phyloP scores from a whole-genome alignment of 2,797 vertebrate species.

The Schizopygopsis pylzovi region DNA sequence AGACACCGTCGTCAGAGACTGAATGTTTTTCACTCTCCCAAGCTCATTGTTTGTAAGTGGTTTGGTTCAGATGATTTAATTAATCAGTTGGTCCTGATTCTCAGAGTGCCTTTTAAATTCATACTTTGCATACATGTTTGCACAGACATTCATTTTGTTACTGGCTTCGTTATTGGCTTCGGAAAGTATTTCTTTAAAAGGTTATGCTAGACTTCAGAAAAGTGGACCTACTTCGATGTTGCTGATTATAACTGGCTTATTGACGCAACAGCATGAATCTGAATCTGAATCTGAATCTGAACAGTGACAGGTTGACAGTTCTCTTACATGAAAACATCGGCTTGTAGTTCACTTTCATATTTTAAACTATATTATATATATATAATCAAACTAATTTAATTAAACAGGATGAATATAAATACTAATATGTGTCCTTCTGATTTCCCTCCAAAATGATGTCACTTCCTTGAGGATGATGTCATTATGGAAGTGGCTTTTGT shows the following conservation, averaged over 20 bases:
- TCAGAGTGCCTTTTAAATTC: conserved; percentile 16
- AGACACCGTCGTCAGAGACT: not conserved
- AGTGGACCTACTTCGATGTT: no score
- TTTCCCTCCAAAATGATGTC: not conserved
- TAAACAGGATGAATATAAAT: not conserved
- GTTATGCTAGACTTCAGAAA: not conserved
- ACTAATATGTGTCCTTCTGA: not conserved
- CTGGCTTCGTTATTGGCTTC: not conserved
- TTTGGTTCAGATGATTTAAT: conserved; percentile 19
- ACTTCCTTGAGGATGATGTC: not conserved
- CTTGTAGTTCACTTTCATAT: not conserved
- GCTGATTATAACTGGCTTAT: no score
- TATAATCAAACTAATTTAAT: no score
- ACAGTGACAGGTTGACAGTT: not conserved
- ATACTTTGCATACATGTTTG: conserved; percentile 11
- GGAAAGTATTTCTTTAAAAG: not conserved
- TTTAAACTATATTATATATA: no score
- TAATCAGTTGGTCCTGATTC: conserved; percentile 21
- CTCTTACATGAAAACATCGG: not conserved
- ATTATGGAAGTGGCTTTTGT: not conserved
- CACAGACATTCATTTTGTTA: not conserved
- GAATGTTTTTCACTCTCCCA: not conserved
- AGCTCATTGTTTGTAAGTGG: conserved; percentile 26
- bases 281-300: no score
- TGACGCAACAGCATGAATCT: no score